Evolutionary conservation across 2,888 invertebrate species (phyloP).

Genomic region (Scaptomyza parva): DNA sequence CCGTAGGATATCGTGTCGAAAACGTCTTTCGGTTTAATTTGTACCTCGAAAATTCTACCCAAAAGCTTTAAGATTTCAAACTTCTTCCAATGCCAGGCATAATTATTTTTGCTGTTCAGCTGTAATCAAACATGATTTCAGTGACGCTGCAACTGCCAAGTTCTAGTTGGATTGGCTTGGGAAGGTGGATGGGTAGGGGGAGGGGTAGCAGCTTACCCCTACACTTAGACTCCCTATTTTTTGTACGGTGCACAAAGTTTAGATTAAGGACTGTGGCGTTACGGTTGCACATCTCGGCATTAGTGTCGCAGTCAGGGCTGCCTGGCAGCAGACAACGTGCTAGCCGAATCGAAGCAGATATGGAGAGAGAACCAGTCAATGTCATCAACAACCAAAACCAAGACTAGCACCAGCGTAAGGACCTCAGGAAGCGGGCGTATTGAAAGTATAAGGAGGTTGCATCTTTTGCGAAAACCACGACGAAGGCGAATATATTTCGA

Average conservation of each 20-base stretch:
- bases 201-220: not conserved
- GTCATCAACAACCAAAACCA: constrained; percentile 62
- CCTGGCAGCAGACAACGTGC: constrained; percentile 64
- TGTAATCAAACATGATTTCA: constrained; percentile 78
- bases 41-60: constrained; percentile 43
- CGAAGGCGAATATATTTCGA: constrained; percentile 59
- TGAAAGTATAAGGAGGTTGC: constrained; percentile 38
- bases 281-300: constrained; percentile 74
- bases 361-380: constrained; percentile 64
- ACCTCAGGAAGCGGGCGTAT: constrained; percentile 16
- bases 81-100: constrained; percentile 33
- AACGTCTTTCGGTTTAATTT: constrained; percentile 68
- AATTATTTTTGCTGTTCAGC: constrained; percentile 75
- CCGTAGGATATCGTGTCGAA: constrained; percentile 69
- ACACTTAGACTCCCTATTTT: constrained; percentile 26
- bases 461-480: constrained; percentile 41
- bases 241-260: constrained; percentile 29
- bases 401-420: constrained; percentile 17
- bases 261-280: constrained; percentile 41
- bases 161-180: not conserved
- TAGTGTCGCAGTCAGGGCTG: constrained; percentile 76
- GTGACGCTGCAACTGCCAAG: constrained; percentile 27
- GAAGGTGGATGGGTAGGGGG: no score
- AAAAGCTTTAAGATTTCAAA: constrained; percentile 55
- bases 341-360: constrained; percentile 66